A percentile compares a stretch with the other conserved stretches of the same genome.
Evolutionary conservation across 2,888 invertebrate genomes (phyloP).

Genomic region (Hydraecia micacea): DNA sequence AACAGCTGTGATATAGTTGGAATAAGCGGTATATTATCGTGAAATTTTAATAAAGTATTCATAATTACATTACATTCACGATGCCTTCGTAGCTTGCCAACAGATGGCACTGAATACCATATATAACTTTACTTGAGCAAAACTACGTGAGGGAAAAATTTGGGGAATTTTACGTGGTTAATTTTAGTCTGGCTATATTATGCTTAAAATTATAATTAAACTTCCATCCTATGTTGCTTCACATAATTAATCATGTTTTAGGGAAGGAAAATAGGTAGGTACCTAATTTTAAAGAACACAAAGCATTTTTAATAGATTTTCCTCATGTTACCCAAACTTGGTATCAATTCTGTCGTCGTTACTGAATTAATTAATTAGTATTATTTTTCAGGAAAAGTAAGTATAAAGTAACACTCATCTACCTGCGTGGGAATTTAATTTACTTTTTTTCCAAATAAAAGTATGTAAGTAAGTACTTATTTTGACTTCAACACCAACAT

Average conservation of each 20-base stretch:
- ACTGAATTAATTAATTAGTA: background rate
- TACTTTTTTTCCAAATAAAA: background rate
- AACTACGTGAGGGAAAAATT: background rate
- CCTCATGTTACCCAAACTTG: background rate
- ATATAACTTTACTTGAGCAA: background rate
- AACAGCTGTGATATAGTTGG: background rate
- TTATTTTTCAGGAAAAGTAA: background rate
- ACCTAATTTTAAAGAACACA: background rate
- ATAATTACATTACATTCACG: background rate
- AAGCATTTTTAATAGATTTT: constrained; percentile 4
- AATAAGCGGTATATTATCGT: background rate
- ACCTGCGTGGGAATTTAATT: no score
- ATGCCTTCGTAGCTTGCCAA: constrained; percentile 31
- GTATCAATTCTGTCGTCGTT: background rate
- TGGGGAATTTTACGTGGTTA: no score
- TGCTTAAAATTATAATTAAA: no score
- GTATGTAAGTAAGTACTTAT: background rate
- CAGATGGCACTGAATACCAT: constrained; percentile 67
- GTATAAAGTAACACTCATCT: background rate
- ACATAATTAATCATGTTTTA: background rate
- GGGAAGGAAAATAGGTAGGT: background rate
- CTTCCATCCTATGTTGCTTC: no score
- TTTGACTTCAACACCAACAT: background rate
- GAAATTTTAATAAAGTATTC: background rate
- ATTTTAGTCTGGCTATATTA: background rate